Base-by-base conservation (phyloP, 2,797 vertebrate genomes). In the Xenopus petersii region DNA sequence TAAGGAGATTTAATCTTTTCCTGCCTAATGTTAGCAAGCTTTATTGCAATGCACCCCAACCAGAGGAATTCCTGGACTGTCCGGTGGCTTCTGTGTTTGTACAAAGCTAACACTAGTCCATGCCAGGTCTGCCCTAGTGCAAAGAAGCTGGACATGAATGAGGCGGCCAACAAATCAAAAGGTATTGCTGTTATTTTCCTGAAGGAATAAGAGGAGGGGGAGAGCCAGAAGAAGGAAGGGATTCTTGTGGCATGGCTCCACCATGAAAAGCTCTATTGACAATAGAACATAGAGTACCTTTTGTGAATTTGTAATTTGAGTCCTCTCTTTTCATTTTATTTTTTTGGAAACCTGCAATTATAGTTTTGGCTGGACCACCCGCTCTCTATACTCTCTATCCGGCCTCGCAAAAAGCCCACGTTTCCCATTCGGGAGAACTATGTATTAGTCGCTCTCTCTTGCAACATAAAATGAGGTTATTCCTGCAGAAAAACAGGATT, bases 261-360 rank as follows among this genome's bases (percentile, higher is more conserved):
- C 82, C 83, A 85, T 77, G 58, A 74, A 82, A 76, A 81, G 30
- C 51, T 12, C 49, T 67, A 55, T 67, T 80, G 63, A 74, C 79
- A 78, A 66, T 64, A 67, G 58, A 74, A 64, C 46, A 42, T 9
- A 42, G 55, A 59, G 68, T 47, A 10, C 47, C 59, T 63, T 60
- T 71, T 49, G 9, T 63, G 24, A 51, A 59, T 12, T 71, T 71
- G 48, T 48, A 13, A 33, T 71, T 59, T 30, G 26, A 55, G 51
- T 9, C 36, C 36, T 5, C 8, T 42, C 36, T 42, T 42, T 42
- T 42, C 8, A 42, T 42, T 42, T 42, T 42, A 42, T 42, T 42
- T 42, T 42, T 42, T 42, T 6, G 36, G 36, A 42, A 42, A 42
- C 36, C 36, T 42, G 36, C 36, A 6, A 42, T 42, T 42, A 42